Conservation (phyloP, 2,888 invertebrate genomes). For the Scotopteryx bipunctaria region DNA sequence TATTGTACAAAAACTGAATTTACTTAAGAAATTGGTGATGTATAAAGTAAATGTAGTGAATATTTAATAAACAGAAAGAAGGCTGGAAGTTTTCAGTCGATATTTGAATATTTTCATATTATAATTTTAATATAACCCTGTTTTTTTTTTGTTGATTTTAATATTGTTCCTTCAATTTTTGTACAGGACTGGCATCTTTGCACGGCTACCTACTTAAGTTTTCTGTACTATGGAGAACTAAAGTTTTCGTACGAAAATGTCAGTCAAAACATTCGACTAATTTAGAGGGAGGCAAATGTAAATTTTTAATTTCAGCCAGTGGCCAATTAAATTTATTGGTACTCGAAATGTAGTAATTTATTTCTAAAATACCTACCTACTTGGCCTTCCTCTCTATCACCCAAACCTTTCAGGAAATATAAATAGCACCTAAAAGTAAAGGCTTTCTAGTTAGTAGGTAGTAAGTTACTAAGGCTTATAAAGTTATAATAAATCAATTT, state of each 20-base stretch:
- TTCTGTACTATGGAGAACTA: slow-evolving; percentile 15
- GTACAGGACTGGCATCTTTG: slow-evolving; percentile 64
- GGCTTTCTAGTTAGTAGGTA: too few relatives aligned
- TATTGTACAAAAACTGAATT: slow-evolving; percentile 84
- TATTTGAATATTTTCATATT: slow-evolving; percentile 84
- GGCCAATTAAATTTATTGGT: slow-evolving; percentile 83
- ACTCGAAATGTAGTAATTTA: slow-evolving; percentile 73
- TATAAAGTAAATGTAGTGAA: slow-evolving; percentile 82
- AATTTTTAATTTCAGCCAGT: slow-evolving; percentile 80
- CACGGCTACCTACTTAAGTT: slow-evolving; percentile 37
- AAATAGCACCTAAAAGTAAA: too few relatives aligned
- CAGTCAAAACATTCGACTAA: slow-evolving; percentile 60
- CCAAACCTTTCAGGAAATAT: too few relatives aligned
- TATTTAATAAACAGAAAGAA: slow-evolving; percentile 82
- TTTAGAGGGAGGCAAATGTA: slow-evolving; percentile 74
- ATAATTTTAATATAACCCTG: slow-evolving; percentile 83
- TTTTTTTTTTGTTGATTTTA: slow-evolving; percentile 71
- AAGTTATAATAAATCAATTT: too few relatives aligned
- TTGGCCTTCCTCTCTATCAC: neutral
- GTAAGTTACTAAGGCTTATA: neutral
- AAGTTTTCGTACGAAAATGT: slow-evolving; percentile 47
- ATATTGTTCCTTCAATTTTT: slow-evolving; percentile 77
- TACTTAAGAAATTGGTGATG: slow-evolving; percentile 84
- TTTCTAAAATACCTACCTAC: slow-evolving; percentile 46
- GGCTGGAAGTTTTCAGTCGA: slow-evolving; percentile 78